phyloP scores from a whole-genome alignment of 1,140 invertebrate species.

The Drosophila pruinosa region DNA sequence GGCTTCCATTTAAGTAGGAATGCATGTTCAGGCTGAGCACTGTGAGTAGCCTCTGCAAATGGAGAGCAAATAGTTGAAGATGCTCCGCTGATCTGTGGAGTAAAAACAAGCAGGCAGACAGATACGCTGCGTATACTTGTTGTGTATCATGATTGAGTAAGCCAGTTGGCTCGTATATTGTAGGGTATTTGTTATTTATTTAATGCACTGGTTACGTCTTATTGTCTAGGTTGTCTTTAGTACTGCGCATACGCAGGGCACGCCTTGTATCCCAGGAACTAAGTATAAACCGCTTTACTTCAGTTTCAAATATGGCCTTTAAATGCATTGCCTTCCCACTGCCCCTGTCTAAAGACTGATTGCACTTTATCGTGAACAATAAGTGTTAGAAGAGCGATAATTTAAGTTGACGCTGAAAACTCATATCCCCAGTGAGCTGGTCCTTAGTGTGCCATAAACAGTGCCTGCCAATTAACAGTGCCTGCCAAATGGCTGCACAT shows the following conservation, averaged over 20 bases:
- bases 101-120: slow-evolving; percentile 37
- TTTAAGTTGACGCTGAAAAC: slow-evolving; percentile 1
- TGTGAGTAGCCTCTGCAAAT: background rate
- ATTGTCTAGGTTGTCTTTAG: no score
- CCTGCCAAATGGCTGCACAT: background rate
- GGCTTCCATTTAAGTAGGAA: slow-evolving; percentile 49
- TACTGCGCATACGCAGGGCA: background rate
- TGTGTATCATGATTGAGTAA: no score
- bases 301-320: no score
- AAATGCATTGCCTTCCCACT: no score
- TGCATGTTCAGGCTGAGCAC: slow-evolving; percentile 38
- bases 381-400: background rate
- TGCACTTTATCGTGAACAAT: background rate
- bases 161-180: no score
- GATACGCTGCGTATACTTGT: background rate
- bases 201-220: no score
- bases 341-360: background rate
- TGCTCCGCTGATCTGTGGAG: background rate
- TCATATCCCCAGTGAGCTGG: background rate
- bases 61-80: background rate
- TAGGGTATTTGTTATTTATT: no score
- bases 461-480: slow-evolving; percentile 29
- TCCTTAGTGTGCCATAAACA: slow-evolving; percentile 12
- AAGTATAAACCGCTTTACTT: no score
- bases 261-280: background rate